These are phyloP conservation scores for Penaeus japonicus DNA, from an alignment of 1,140 invertebrate species.

Conservation along the genomic window DNA sequence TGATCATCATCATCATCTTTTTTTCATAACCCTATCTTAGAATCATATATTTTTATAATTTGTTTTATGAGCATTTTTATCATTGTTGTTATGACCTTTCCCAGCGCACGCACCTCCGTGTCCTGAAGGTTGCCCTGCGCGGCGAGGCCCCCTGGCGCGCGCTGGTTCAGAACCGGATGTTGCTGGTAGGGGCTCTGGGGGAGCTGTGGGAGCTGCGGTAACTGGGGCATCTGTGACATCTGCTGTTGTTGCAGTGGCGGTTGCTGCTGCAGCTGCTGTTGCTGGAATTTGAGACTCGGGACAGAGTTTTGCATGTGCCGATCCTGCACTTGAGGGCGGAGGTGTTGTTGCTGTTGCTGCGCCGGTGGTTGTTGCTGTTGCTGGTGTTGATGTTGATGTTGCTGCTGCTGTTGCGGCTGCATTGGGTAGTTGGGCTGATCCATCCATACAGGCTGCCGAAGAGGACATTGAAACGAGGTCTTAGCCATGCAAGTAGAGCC, in stretches of 20 bases:
- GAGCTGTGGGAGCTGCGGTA: background rate
- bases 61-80: too few species aligned
- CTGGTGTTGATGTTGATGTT: too few species aligned
- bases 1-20: too few species aligned
- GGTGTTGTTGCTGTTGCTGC: background rate
- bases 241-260: conserved; percentile 26
- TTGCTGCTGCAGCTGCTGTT: conserved; percentile 40
- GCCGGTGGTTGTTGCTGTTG: background rate
- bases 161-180: background rate
- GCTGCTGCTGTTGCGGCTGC: background rate
- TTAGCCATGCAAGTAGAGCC: too few species aligned
- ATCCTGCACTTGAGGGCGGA: background rate
- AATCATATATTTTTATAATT: too few species aligned
- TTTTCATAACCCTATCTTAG: too few species aligned
- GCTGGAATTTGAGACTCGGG: too few species aligned
- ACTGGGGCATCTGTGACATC: background rate
- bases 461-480: background rate
- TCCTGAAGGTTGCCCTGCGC: background rate
- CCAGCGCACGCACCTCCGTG: background rate
- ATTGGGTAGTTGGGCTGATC: conserved; percentile 21
- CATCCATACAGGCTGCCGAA: conserved; percentile 43
- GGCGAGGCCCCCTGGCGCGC: background rate
- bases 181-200: background rate
- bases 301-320: background rate
- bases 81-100: too few species aligned